Evolutionary conservation across 92 coral and sea anemone species (phyloP).

Genomic region (Phenganax stokvisi): DNA sequence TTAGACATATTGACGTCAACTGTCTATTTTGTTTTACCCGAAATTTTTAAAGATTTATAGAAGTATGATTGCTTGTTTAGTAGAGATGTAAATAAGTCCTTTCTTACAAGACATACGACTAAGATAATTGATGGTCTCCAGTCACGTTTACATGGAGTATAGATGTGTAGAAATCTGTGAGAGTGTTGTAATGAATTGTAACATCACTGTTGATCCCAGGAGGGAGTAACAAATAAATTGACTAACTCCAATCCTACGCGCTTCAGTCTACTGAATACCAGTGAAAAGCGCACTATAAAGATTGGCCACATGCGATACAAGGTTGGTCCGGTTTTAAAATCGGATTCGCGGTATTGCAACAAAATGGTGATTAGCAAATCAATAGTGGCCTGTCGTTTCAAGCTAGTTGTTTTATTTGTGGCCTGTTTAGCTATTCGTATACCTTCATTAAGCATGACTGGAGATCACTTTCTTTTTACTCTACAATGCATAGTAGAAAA

Average conservation of each 20-base stretch:
- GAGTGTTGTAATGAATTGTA: neutral
- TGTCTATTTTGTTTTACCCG: neutral
- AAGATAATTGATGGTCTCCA: neutral
- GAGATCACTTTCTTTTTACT: neutral
- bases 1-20: neutral
- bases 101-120: neutral
- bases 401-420: neutral
- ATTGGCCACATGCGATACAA: no score
- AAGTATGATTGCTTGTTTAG: conserved; percentile 3
- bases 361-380: neutral
- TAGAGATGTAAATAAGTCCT: conserved; percentile 24
- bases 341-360: no score
- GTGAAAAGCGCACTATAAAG: no score
- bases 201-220: no score
- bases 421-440: neutral
- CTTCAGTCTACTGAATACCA: no score
- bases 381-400: neutral
- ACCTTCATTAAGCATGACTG: conserved; percentile 4
- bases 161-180: neutral
- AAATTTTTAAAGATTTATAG: neutral
- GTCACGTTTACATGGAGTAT: neutral
- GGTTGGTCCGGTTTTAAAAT: no score
- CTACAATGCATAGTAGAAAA: neutral
- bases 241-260: no score
- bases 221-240: no score